Base-by-base conservation (phyloP, 2,888 invertebrate genomes). In the Drosophila picticornis region DNA sequence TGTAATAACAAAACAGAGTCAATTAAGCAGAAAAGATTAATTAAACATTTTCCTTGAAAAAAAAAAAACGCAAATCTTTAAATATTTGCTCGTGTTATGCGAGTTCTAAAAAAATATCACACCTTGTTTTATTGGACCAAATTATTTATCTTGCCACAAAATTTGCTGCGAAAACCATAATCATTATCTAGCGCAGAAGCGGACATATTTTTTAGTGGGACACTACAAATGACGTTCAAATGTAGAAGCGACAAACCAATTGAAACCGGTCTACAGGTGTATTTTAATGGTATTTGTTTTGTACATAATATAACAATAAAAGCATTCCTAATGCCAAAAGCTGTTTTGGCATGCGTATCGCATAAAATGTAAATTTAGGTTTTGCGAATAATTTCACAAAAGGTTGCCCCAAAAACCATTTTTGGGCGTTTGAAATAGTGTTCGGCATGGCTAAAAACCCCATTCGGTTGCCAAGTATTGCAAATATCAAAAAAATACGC, bases 1-100 rank as follows among this genome's bases (percentile, higher is more conserved):
- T 25, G 46, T 16, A 46, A 25, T 25, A 25, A 46, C 25, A 46
- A 84, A 75, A 53, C 65, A 61, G 62, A 51, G 40, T 38, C 72
- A 84, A 82, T 84, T 82, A 84, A 69, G 74, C 56, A 60, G 62
- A 84, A 81, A 67, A 72, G 68, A 74, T 74, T 51, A 61, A 55
- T 29, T 50, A 63, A 61, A 63, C 36, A 57, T 61, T 46, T 53
- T 31, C 19, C 29, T 38, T 46, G 48, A 34, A 29, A 55, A 16
- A 19, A 11, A 13, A 36, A 19, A 16, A 19, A 3, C 6, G 34
- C 40, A 53, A 29, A 43, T 51, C 40, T 36, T n/a, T 40, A 70
- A 50, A 72, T 78, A 80, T 75, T 74, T 79, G 31, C 62, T 13
- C 31, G 29, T 46, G 58, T 48, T 58, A 59, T 53, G 61, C 25